Evolutionary conservation across 1,140 invertebrate species (phyloP).

Genomic region (Tetranychus urticae): DNA sequence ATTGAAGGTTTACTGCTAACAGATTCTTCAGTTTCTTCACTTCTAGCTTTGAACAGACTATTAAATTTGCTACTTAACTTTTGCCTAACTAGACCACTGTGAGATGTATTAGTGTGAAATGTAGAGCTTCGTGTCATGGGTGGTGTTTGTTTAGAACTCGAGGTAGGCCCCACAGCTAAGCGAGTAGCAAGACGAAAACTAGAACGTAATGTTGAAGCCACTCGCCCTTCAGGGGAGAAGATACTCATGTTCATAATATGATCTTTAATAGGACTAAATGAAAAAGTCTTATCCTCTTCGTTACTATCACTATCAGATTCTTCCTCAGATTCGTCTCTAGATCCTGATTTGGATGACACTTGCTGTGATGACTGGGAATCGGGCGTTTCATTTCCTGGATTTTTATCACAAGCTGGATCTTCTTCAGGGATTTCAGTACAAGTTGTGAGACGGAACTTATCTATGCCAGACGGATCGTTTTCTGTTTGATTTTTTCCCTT

Average conservation of each 20-base stretch:
- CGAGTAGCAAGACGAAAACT: constrained; percentile 7
- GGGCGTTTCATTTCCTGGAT: neutral
- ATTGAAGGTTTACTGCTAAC: neutral
- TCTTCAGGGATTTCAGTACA: neutral
- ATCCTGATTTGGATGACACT: too few relatives aligned
- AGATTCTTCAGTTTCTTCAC: neutral
- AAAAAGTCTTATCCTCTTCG: neutral
- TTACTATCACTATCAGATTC: neutral
- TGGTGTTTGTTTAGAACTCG: neutral
- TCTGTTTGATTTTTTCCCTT: too few relatives aligned
- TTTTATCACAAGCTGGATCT: neutral
- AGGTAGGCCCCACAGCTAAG: neutral
- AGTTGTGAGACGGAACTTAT: neutral
- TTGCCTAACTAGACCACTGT: neutral
- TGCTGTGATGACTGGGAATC: neutral
- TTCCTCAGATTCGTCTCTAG: neutral
- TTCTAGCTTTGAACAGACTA: neutral
- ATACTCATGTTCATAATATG: constrained; percentile 7
- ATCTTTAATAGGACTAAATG: constrained; percentile 13
- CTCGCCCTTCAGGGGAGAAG: constrained; percentile 6
- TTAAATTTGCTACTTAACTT: constrained; percentile 2
- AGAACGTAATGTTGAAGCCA: constrained; percentile 5
- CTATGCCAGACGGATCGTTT: neutral
- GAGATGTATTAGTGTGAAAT: constrained; percentile 8
- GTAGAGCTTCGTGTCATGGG: constrained; percentile 12